Base-by-base conservation (phyloP, 1,140 invertebrate genomes). In the Zaprionus vittiger region DNA sequence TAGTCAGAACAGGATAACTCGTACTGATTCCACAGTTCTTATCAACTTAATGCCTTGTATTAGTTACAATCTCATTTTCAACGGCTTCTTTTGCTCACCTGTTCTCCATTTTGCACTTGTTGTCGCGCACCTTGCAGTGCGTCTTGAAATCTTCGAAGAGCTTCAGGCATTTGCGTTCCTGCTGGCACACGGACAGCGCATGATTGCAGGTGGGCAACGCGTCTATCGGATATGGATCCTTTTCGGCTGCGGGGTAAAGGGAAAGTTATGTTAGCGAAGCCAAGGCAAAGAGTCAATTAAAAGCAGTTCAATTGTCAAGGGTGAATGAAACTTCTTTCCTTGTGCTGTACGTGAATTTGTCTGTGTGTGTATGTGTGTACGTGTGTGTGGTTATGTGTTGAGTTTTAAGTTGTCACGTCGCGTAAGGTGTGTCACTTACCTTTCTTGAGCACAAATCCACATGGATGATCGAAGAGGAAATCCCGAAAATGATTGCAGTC, bases 391-490 rank as follows among this genome's bases (percentile, higher is more conserved):
- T 5, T 26, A 26, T 17, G n/a, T 17, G 17, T 59, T 17, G 11
- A 37, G 3, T 37, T 17, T 26, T 17, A 12, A 15, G 14, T 5
- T 31, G 54, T 31, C 54, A 56, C 15, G 26, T 56, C 26, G 26
- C 54, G 9, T 12, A 4, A 20, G 12, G 28, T 1, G 34, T 17
- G 37, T 7, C 26, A 47, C 94, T 94, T 93, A 98, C 97, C 97
- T 95, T 97, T 97, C 92, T 97, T 97, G 77, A 95, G 94, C 57
- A 97, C 97, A 93, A 97, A 96, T 79, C 97, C 95, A 94, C 97
- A 98, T 20, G 97, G 97, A 94, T 98, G 97, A 93, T 98, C 97
- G 92, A 98, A 98, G 60, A 98, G 95, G 92, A 97, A 98, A 93
- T 98, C 97, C 87, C 96, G 95, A 94, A 98, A 98, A 82, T 96